Evolutionary conservation across 53 echinoderm and acorn worm genomes (phyloP).

Genomic region (Echinarachnius parma): DNA sequence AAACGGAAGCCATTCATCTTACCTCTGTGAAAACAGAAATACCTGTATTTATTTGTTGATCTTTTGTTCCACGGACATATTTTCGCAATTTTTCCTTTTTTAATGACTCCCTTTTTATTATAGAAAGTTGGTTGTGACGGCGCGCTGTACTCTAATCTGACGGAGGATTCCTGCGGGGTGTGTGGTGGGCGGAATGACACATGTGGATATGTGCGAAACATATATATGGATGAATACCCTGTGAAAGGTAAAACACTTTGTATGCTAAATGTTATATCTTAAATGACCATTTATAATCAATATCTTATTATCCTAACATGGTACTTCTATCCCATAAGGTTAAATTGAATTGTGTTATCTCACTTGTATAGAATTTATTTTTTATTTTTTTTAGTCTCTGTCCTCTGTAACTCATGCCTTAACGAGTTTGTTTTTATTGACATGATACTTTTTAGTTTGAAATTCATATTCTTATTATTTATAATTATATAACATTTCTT

Average conservation of each 20-base stretch:
- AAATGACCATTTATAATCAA: too few relatives aligned
- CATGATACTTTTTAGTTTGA: neutral
- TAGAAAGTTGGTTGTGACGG: conserved; percentile 90
- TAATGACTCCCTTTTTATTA: neutral
- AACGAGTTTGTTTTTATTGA: too few relatives aligned
- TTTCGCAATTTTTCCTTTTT: neutral
- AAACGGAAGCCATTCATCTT: too few relatives aligned
- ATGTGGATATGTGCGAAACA: conserved; percentile 65
- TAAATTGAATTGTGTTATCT: too few relatives aligned
- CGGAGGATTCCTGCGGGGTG: conserved; percentile 68
- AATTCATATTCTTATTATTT: neutral
- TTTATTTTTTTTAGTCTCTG: too few relatives aligned
- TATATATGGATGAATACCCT: conserved; percentile 64
- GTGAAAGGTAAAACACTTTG: conserved; percentile 52
- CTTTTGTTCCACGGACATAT: too few relatives aligned
- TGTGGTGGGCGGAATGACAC: conserved; percentile 84
- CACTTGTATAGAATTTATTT: too few relatives aligned
- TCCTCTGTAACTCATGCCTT: too few relatives aligned
- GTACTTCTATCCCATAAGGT: too few relatives aligned
- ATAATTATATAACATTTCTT: conserved; percentile 3
- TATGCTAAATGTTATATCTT: too few relatives aligned
- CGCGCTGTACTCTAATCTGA: conserved; percentile 61
- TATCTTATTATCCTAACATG: too few relatives aligned
- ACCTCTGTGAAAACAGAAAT: neutral
- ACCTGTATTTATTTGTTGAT: neutral